These are phyloP conservation scores for Dyspetes luteomarginatus DNA, from an alignment of 2,888 invertebrate species.

Conservation along the genomic window DNA sequence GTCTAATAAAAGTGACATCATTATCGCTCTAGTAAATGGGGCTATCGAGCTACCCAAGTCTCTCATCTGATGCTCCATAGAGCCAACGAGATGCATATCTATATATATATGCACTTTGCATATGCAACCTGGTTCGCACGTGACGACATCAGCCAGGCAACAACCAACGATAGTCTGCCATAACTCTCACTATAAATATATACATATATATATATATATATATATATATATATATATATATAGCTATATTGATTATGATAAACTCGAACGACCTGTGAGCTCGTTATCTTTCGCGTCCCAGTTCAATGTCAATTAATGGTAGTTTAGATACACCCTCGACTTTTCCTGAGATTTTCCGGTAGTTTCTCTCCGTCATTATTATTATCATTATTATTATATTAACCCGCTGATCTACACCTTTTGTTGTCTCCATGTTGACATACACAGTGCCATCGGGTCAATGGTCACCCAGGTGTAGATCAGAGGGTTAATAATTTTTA, in stretches of 20 bases:
- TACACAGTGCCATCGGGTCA: background rate
- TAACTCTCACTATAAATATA: background rate
- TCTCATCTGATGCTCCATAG: slow-evolving; percentile 27
- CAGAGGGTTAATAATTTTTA: background rate
- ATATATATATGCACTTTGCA: slow-evolving; percentile 54
- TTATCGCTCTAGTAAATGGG: slow-evolving; percentile 72
- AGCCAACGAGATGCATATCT: background rate
- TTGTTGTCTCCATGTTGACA: background rate
- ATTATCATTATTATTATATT: background rate
- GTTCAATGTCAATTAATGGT: slow-evolving; percentile 68
- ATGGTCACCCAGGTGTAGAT: background rate
- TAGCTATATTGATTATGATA: slow-evolving; percentile 25
- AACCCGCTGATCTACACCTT: background rate
- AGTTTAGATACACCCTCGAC: slow-evolving; percentile 33
- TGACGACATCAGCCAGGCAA: slow-evolving; percentile 24
- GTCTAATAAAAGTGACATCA: slow-evolving; percentile 81
- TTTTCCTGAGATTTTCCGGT: slow-evolving; percentile 29
- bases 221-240: slow-evolving; percentile 7
- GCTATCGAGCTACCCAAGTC: slow-evolving; percentile 28
- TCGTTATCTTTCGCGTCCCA: slow-evolving; percentile 64
- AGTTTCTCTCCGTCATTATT: background rate
- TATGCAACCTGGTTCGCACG: slow-evolving; percentile 61
- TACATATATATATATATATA: background rate
- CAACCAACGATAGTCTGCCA: background rate
- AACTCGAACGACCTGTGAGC: slow-evolving; percentile 60